Conservation (phyloP, 2,888 invertebrate species). For the Brachynemurus nebulosus region DNA sequence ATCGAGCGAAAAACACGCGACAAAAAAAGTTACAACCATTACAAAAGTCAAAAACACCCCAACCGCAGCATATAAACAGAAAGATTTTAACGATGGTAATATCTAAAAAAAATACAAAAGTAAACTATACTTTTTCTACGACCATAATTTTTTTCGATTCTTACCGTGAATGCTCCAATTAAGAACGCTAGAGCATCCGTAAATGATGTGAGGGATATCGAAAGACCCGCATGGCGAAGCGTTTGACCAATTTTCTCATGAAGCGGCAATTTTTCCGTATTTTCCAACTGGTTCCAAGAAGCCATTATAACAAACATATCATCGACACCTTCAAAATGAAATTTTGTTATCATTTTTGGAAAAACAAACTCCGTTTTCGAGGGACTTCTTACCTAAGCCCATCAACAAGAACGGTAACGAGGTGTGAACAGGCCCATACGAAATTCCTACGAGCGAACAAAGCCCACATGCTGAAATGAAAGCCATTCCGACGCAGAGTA, state of each 20-base stretch:
- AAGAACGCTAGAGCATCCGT: slow-evolving; percentile 70
- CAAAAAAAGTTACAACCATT: slow-evolving; percentile 68
- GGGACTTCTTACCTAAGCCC: slow-evolving; percentile 40
- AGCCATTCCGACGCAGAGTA: slow-evolving; percentile 58
- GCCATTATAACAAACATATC: slow-evolving; percentile 78
- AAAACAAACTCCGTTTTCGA: not conserved
- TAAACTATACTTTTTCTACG: not conserved
- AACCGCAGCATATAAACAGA: slow-evolving; percentile 66
- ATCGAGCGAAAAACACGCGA: slow-evolving; percentile 62
- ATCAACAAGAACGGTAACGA: slow-evolving; percentile 68
- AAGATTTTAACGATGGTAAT: slow-evolving; percentile 65
- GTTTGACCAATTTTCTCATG: slow-evolving; percentile 53
- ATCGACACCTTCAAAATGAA: slow-evolving; percentile 52
- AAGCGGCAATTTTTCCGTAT: slow-evolving; percentile 38
- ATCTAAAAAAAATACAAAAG: slow-evolving; percentile 39
- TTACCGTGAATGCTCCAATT: slow-evolving; percentile 62
- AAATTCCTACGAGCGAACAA: slow-evolving; percentile 54
- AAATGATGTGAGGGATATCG: slow-evolving; percentile 69
- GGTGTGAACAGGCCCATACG: slow-evolving; percentile 70
- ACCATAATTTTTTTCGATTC: slow-evolving; percentile 17
- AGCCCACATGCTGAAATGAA: slow-evolving; percentile 56
- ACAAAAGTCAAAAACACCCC: slow-evolving; percentile 63
- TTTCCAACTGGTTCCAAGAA: slow-evolving; percentile 52
- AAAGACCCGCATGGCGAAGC: slow-evolving; percentile 68
- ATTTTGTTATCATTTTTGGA: not conserved